phyloP scores from a whole-genome alignment of 1,140 invertebrate species.

The Drosophila malerkotliana region DNA sequence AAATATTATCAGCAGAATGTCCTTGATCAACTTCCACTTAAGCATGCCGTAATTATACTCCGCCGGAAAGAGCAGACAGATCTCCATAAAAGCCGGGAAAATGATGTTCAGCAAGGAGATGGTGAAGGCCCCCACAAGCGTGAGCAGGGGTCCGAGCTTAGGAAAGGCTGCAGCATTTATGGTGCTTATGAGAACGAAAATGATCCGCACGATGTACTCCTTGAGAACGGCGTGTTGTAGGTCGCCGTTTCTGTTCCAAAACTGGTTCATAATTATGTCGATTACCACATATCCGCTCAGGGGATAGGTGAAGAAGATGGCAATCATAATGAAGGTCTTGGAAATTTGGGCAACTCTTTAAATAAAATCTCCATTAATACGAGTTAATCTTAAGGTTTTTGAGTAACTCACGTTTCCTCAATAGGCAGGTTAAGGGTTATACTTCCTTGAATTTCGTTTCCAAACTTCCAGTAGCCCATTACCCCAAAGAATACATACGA shows the following conservation, averaged over 20 bases:
- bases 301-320: slow-evolving; percentile 44
- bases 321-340: neutral
- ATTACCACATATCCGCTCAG: slow-evolving; percentile 50
- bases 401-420: slow-evolving; percentile 33
- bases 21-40: slow-evolving; percentile 45
- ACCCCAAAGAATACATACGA: slow-evolving; percentile 33
- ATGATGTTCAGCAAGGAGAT: slow-evolving; percentile 55
- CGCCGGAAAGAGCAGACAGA: slow-evolving; percentile 36
- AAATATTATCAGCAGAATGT: slow-evolving; percentile 16
- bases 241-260: neutral
- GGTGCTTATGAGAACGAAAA: slow-evolving; percentile 19
- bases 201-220: slow-evolving; percentile 18
- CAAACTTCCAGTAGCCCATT: slow-evolving; percentile 55
- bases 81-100: slow-evolving; percentile 44
- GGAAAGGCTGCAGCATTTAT: slow-evolving; percentile 38
- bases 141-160: slow-evolving; percentile 36
- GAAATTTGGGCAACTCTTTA: slow-evolving; percentile 10
- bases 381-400: neutral
- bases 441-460: neutral
- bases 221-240: neutral
- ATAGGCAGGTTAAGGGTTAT: slow-evolving; percentile 40
- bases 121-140: slow-evolving; percentile 41
- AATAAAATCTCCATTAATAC: neutral
- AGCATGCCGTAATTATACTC: slow-evolving; percentile 9
- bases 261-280: slow-evolving; percentile 46